Percentiles rank a stretch among this genome's conserved stretches.
These are phyloP conservation scores for Mystacornis crossleyi DNA, from an alignment of 2,113 vertebrate species.

Conservation along the genomic window DNA sequence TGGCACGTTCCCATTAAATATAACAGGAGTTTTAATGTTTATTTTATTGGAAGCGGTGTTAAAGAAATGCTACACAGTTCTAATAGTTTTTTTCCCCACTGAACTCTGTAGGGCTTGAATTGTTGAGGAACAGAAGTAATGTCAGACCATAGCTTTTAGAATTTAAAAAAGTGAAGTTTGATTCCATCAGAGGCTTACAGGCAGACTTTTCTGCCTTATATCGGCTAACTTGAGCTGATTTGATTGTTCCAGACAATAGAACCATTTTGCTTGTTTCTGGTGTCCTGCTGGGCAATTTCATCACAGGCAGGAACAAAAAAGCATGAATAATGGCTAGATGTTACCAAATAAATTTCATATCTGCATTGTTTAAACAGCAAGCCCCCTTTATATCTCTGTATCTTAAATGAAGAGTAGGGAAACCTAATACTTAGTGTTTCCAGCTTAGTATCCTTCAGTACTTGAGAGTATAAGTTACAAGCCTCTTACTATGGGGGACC, in stretches of 20 bases:
- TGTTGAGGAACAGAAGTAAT: background rate
- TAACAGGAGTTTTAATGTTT: background rate
- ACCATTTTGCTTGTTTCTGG: conserved; percentile 18
- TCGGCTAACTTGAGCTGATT: conserved; percentile 1
- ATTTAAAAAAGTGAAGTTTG: background rate
- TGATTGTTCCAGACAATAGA: conserved; percentile 46
- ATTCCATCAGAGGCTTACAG: background rate
- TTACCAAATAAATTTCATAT: background rate
- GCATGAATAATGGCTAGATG: conserved; percentile 3
- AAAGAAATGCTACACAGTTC: background rate
- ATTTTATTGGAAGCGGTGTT: background rate
- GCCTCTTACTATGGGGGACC: background rate
- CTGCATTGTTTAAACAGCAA: background rate
- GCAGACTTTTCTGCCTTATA: background rate
- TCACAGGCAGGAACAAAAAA: conserved; percentile 7
- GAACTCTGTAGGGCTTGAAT: background rate
- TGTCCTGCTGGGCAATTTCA: conserved; percentile 50
- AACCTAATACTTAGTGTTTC: background rate
- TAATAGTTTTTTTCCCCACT: background rate
- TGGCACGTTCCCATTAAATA: background rate
- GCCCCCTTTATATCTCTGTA: background rate
- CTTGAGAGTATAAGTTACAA: background rate
- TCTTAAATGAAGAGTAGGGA: background rate
- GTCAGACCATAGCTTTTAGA: background rate
- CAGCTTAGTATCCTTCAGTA: background rate